phyloP scores from a whole-genome alignment of 2,113 vertebrate genomes.

The Hipposideros armiger region DNA sequence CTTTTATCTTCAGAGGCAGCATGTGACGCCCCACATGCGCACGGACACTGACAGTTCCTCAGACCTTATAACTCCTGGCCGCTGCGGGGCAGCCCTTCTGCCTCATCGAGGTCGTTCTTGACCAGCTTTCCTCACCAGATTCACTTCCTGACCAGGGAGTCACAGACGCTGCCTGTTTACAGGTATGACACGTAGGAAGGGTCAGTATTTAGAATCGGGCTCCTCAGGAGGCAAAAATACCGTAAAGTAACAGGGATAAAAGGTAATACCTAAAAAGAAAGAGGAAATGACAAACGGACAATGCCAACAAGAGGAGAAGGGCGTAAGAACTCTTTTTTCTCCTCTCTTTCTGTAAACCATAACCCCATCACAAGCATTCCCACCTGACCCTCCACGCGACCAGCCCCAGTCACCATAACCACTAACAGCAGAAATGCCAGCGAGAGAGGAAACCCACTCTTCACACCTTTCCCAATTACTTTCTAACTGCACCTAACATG shows the following conservation, averaged over 20 bases:
- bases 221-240: neutral
- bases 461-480: neutral
- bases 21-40: no score
- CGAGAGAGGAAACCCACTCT: neutral
- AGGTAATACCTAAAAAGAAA: neutral
- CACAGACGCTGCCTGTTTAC: neutral
- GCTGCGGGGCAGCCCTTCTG: neutral
- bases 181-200: fast-evolving
- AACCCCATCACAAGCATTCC: neutral
- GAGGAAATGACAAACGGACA: neutral
- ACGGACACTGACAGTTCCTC: neutral
- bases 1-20: neutral
- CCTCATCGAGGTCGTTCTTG: neutral
- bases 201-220: neutral
- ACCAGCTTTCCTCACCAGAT: neutral
- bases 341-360: neutral
- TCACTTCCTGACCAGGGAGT: neutral
- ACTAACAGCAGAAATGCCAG: neutral
- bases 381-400: neutral
- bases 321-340: neutral
- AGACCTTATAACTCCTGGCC: neutral
- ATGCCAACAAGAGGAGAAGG: neutral
- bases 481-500: neutral
- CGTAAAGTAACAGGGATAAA: neutral
- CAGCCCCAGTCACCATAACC: neutral